Percentiles rank a stretch among this genome's conserved stretches.
Conservation (phyloP, 2,797 vertebrate genomes). For the Erethizon dorsatum region DNA sequence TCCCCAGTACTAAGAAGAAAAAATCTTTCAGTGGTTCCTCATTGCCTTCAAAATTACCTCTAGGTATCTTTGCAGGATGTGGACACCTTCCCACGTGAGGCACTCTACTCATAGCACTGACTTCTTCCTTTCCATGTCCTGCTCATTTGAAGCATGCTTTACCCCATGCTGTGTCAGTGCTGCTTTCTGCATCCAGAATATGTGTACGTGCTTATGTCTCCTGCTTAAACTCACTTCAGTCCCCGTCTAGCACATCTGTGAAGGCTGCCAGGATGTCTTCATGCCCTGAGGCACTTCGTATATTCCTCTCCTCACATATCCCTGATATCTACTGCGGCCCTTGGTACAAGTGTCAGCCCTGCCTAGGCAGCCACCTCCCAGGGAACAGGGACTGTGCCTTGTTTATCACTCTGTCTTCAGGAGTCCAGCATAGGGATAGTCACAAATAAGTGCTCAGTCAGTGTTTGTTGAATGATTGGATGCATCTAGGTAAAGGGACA, state of each 20-base stretch:
- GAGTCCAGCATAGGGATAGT: neutral
- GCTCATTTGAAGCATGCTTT: neutral
- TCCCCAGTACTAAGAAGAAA: neutral
- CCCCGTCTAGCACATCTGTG: neutral
- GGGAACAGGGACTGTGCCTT: neutral
- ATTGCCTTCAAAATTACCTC: neutral
- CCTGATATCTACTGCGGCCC: neutral
- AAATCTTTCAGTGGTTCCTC: neutral
- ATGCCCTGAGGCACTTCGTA: neutral
- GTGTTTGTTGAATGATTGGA: neutral
- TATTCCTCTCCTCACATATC: neutral
- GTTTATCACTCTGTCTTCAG: neutral
- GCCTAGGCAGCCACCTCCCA: neutral
- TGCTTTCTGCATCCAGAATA: neutral
- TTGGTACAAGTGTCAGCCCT: neutral
- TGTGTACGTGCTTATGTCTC: neutral
- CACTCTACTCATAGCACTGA: neutral
- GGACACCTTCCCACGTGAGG: neutral
- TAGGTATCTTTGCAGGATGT: neutral
- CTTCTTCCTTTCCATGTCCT: neutral
- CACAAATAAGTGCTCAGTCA: neutral
- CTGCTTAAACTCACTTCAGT: conserved; percentile 8
- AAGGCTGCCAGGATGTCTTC: neutral
- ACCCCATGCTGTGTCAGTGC: neutral
- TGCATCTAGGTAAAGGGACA: conserved; percentile 16